Percentiles rank a stretch among this genome's conserved stretches.
Conservation (phyloP, 2,113 vertebrate genomes). For the Mesocricetus auratus region DNA sequence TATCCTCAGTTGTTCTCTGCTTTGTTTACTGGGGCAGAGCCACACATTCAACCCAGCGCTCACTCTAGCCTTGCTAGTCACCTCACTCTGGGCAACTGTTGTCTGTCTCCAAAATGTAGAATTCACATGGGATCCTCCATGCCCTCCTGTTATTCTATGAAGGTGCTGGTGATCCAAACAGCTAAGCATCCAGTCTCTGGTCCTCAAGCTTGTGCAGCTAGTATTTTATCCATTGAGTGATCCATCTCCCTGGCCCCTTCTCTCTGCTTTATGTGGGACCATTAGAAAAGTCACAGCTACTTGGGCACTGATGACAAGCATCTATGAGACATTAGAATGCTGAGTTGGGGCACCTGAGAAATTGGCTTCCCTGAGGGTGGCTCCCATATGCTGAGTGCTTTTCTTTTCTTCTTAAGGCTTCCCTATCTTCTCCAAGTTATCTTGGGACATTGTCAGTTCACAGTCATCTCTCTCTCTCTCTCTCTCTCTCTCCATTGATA, state of each 20-base stretch:
- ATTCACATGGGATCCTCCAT: too few relatives aligned
- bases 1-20: neutral
- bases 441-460: neutral
- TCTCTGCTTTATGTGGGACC: neutral
- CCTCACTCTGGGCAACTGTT: too few relatives aligned
- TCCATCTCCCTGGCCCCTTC: neutral
- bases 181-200: neutral
- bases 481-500: neutral
- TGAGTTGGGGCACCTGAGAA: neutral
- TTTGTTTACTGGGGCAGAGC: neutral
- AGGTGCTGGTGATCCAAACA: neutral
- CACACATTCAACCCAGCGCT: too few relatives aligned
- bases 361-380: too few relatives aligned
- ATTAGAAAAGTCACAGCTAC: neutral
- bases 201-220: too few relatives aligned
- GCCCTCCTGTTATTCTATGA: neutral
- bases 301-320: neutral
- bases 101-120: neutral
- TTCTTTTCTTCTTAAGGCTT: neutral
- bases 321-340: neutral
- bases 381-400: fast-evolving
- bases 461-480: neutral
- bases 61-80: neutral
- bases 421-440: neutral
- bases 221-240: neutral